Base-by-base conservation (phyloP, 2,888 invertebrate species). In the Amiota minor region DNA sequence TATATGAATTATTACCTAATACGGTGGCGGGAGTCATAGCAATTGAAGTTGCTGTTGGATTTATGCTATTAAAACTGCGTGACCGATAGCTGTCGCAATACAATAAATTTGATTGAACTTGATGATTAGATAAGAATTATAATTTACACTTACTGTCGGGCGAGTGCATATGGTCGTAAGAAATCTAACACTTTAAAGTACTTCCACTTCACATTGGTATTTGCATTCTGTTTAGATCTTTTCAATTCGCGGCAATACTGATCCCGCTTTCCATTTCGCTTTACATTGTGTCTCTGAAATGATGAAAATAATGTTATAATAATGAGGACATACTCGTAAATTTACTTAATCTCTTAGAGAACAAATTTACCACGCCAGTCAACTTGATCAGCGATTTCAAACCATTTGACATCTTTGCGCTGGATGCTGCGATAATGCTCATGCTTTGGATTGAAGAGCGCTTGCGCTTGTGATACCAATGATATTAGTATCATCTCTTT, bases 191-290 rank as follows among this genome's bases (percentile, higher is more conserved):
- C 86, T 65, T 85, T 84, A 20, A 87, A 89, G 76, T 88, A 89
- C 70, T 88, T 89, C 89, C 89, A 89, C 65, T 88, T 89, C 12
- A 88, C 86, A 72, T 77, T 81, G 59, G 79, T 79, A 73, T 89
- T 89, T 56, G 78, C 72, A 76, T 86, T 87, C 12, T 78, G 74
- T 74, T 88, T 87, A 72, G 86, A 80, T 49, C 88, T 83, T 62
- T 89, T 89, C 6, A 89, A 77, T 62, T 89, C 89, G 1, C 89
- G 86, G 62, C 89, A 89, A 75, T 89, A 89, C 77, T 89, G 89
- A 70, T 89, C 89, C 61, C 89, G 76, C 89, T 71, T 89, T 89
- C 89, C 89, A 89, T 65, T 89, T 89, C 10, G 83, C 84, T 73
- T 88, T 89, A 77, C 89, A 89, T 73, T 88, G 86, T 1, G 77